phyloP scores from a whole-genome alignment of 1,140 invertebrate genomes.

The Ylistrum balloti region DNA sequence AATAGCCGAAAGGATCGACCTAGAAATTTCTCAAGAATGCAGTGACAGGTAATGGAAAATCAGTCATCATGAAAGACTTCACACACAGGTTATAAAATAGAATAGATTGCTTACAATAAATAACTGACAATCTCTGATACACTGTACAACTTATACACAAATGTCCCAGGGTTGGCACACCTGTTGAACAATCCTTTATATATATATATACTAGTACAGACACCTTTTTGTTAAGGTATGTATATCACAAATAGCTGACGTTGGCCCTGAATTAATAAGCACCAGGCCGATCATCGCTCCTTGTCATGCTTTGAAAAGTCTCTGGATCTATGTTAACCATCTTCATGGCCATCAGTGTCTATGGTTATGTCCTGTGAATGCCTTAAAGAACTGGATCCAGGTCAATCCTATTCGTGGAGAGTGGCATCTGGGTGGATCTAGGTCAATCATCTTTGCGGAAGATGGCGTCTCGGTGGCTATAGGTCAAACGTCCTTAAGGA shows the following conservation, averaged over 20 bases:
- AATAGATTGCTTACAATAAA: neutral
- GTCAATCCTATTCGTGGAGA: too few relatives aligned
- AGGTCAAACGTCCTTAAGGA: neutral
- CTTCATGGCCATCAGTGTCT: too few relatives aligned
- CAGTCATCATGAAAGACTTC: neutral
- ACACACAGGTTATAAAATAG: neutral
- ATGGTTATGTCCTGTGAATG: too few relatives aligned
- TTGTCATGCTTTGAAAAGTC: too few relatives aligned
- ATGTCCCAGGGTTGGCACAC: conserved; percentile 14
- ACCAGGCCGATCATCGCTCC: neutral
- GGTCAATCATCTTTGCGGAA: neutral
- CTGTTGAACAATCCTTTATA: neutral
- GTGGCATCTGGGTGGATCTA: neutral
- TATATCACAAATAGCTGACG: neutral
- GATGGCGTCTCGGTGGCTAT: too few relatives aligned
- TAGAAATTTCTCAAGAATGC: too few relatives aligned
- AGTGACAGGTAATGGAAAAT: neutral
- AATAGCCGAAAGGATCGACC: too few relatives aligned
- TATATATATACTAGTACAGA: neutral
- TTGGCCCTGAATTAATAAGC: neutral
- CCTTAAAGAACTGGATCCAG: neutral
- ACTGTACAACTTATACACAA: conserved; percentile 6
- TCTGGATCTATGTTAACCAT: neutral
- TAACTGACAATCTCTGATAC: neutral
- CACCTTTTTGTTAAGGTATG: neutral